These are phyloP conservation scores for Eulithis testata DNA, from an alignment of 2,888 invertebrate species.

Conservation along the genomic window DNA sequence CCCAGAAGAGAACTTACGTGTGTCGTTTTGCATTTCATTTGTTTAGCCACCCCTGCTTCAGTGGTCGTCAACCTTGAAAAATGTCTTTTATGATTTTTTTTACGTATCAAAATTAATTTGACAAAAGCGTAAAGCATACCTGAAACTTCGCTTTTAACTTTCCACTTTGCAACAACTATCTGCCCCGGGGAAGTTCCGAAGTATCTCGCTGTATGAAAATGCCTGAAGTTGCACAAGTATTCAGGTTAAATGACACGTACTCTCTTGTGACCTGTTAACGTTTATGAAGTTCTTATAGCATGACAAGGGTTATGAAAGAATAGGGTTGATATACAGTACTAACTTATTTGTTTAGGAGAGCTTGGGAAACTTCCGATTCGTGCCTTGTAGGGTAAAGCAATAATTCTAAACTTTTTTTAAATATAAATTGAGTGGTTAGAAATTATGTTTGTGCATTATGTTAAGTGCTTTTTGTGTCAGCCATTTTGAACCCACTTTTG, in stretches of 20 bases:
- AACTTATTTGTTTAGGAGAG: not conserved
- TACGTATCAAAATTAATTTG: not conserved
- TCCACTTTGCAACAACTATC: constrained; percentile 55
- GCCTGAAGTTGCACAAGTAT: constrained; percentile 34
- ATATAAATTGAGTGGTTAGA: too few relatives aligned
- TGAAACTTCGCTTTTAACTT: constrained; percentile 44
- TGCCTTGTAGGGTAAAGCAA: too few relatives aligned
- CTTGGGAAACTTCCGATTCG: not conserved
- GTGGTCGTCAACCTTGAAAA: not conserved
- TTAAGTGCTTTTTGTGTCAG: too few relatives aligned
- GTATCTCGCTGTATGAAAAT: constrained; percentile 43
- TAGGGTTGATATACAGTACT: not conserved
- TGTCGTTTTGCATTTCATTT: too few relatives aligned
- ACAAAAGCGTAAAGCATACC: constrained; percentile 7
- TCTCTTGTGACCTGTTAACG: constrained; percentile 23
- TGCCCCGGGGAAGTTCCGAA: constrained; percentile 48
- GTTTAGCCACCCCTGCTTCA: too few relatives aligned
- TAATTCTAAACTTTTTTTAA: too few relatives aligned
- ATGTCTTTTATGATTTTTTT: not conserved
- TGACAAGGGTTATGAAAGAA: constrained; percentile 8
- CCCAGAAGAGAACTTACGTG: too few relatives aligned
- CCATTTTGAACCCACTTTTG: too few relatives aligned
- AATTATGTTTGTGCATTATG: too few relatives aligned
- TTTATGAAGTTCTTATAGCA: constrained; percentile 12
- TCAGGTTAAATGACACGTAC: constrained; percentile 33